Evolutionary conservation across 1,140 invertebrate genomes (phyloP), one percentile per base, ranked within the genome.

Genomic region (Octopus sinensis): DNA sequence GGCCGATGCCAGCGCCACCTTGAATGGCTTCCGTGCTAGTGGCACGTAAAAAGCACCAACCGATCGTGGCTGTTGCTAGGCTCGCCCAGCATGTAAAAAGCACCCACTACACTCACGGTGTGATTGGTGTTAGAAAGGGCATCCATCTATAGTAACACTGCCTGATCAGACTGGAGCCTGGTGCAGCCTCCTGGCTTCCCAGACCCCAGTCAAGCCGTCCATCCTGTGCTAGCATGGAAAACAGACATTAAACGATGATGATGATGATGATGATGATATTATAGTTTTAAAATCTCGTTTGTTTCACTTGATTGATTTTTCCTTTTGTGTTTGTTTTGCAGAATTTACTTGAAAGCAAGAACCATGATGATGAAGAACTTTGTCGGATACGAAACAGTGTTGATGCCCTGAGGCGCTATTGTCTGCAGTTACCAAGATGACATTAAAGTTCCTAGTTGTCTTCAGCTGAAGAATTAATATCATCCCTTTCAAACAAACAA

Each of bases 261-360:
- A 52, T 79, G 13, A 17, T 53, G 53, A 56, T 76, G 76, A 76
- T 81, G 62, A 52, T 10, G 53, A n/a, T 53, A 77, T 23, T 78
- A 54, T 52, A 80, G 52, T 6, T 30, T 10, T 10, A 52, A 56
- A 10, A 7, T 79, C n/a, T 71, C 4, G 12, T 51, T 6, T 9
- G 6, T 79, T 79, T 43, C 30, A 43, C 30, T 43, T 43, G 30
- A 43, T 43, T 43, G 30, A 43, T 54, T 23, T 12, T 56, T 76
- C 53, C 53, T 79, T 76, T 52, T 71, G 81, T 79, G 53, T 77
- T 81, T 78, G 4, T 77, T 53, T 86, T 88, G 76, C 82, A 89
- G 88, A 83, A 85, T 54, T 78, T 89, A 53, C 78, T 88, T 10
- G 78, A 84, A 76, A 81, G 80, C 62, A 87, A 87, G 73, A 79